Base-by-base conservation (phyloP, 2,113 vertebrate genomes). In the Burhinus bistriatus region DNA sequence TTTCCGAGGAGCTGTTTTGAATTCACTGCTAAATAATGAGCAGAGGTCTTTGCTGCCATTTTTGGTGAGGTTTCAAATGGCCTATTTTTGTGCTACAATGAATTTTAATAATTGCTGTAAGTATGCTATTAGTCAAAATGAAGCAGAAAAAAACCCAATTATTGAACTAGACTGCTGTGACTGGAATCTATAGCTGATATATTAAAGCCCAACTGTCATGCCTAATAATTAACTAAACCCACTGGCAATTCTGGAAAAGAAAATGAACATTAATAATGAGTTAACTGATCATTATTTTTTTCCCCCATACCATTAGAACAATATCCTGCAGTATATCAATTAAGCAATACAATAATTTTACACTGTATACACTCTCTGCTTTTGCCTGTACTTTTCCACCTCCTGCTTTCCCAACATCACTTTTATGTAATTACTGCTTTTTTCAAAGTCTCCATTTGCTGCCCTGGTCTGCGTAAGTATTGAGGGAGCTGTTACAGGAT, bases 81-180 rank as follows among this genome's bases (percentile, higher is more conserved):
- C 45, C 91, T 85, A 32, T 89, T 96, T 95, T 72, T 90, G 89
- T 86, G 85, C 84, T 22, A 29, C 61, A 69, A 94, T 90, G 68
- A 95, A 96, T 96, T 97, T 97, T 96, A 92, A 88, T 98, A 97
- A 97, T 97, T 97, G 93, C 81, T 90, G 4, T 95, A 97, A 97
- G 95, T 95, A 88, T 92, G 94, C 93, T 55, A 97, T 97, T 96
- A 97, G 92, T 97, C 93, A 97, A 97, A 97, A 95, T 55, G 89
- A 96, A 91, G 87, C 86, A 61, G 78, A 97, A 98, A 95, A 95
- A 96, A 96, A 96, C 78, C 77, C 93, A 97, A 95, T 97, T 98
- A 97, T 93, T 94, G 93, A 96, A 97, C 96, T 96, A 94, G 89
- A 97, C 95, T 95, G 96, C 97, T 96, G 96, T 91, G 96, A 97